Base-by-base conservation (phyloP, 2,888 invertebrate genomes). In the Lysandra bellargus region DNA sequence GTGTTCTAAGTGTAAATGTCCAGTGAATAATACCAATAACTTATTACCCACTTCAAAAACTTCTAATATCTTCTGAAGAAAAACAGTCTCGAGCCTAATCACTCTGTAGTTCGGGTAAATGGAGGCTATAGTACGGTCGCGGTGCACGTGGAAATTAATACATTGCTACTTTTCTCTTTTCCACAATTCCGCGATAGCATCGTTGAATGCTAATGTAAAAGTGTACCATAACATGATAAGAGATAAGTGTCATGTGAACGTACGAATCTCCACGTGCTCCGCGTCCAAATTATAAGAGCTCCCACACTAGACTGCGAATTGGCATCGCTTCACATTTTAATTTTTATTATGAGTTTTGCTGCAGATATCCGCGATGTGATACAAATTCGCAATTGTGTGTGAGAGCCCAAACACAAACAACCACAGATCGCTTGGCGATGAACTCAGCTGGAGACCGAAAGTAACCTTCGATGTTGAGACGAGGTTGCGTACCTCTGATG, bases 391-490 rank as follows among this genome's bases (percentile, higher is more conserved):
- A 64, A 3, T 30, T 12, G 4, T 30, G 74, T 44, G 44, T 23
- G 6, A 23, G 74, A n/a, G n/a, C 17, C 6, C 73, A n/a, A 73
- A 73, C 73, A 57, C 60, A 17, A 73, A 61, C 23, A 60, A 40
- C 76, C 74, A 60, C 37, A 33, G 40, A 79, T 80, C 79, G 80
- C 79, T 81, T 80, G 78, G 79, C 80, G 78, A 80, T 78, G 61
- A 80, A 74, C 72, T 80, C 80, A 77, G 64, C 80, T 69, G 79
- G 74, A 80, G 83, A 83, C 83, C 83, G 79, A 83, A 80, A 81
- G 82, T 60, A 69, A 83, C 84, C 82, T 88, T 88, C 88, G 88
- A 87, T 88, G 88, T 88, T 44, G 74, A 74, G 74, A 74, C 69
- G 69, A 69, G 64, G 69, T 69, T 33, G 69, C 69, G 33, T 33